A percentile compares a stretch with the other conserved stretches of the same genome.
These are phyloP conservation scores for Tanypteryx hageni DNA, from an alignment of 2,888 invertebrate genomes.

Conservation along the genomic window DNA sequence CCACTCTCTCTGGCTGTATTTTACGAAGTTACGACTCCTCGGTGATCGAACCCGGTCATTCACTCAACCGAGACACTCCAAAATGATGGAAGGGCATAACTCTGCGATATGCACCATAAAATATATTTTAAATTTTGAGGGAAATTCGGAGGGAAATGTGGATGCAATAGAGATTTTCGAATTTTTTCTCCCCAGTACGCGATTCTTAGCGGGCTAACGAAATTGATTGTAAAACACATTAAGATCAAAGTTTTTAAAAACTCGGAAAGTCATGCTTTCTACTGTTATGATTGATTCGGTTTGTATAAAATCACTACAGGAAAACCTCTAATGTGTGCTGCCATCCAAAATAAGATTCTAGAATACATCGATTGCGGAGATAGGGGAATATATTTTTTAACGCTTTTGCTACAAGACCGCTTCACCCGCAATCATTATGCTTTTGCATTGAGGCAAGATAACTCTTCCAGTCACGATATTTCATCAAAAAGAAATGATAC, in stretches of 20 bases:
- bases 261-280: too few relatives aligned
- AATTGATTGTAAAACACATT: neutral
- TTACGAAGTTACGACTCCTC: slow-evolving; percentile 47
- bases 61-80: slow-evolving; percentile 57
- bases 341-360: too few relatives aligned
- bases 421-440: too few relatives aligned
- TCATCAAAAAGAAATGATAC: too few relatives aligned
- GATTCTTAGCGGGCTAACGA: neutral
- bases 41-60: slow-evolving; percentile 59
- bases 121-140: neutral
- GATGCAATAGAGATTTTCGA: neutral
- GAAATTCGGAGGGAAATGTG: neutral
- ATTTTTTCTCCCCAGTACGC: neutral
- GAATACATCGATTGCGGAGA: too few relatives aligned
- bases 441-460: too few relatives aligned
- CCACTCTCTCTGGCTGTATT: slow-evolving; percentile 38
- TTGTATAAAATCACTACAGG: too few relatives aligned
- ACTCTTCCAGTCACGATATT: too few relatives aligned
- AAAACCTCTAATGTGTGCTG: too few relatives aligned
- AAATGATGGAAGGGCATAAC: slow-evolving; percentile 29
- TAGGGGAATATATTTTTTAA: too few relatives aligned
- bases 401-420: too few relatives aligned
- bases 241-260: neutral
- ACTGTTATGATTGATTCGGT: too few relatives aligned
- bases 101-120: neutral